A percentile compares a stretch with the other conserved stretches of the same genome.
Conservation (phyloP, 2,888 invertebrate genomes). For the Abrostola tripartita region DNA sequence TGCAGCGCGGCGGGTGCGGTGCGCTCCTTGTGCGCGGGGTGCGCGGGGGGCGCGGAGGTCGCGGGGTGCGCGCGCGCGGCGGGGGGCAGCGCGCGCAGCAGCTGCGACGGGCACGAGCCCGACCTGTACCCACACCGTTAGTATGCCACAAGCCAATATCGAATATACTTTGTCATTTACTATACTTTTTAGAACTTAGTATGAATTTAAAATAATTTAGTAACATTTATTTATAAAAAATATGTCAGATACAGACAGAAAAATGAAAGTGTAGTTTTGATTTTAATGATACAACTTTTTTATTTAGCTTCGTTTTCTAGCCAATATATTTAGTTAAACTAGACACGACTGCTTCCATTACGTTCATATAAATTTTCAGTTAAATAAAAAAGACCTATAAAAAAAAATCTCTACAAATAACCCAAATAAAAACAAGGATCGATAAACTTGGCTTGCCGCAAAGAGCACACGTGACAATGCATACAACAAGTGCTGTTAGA, state of each 20-base stretch:
- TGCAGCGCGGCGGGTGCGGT: slow-evolving; percentile 90
- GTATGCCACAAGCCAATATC: slow-evolving; percentile 34
- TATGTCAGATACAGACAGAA: too few species aligned
- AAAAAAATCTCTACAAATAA: neutral
- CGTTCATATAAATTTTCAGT: too few species aligned
- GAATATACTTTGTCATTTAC: neutral
- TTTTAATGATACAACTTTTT: too few species aligned
- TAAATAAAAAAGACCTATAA: too few species aligned
- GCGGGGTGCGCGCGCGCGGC: slow-evolving; percentile 92
- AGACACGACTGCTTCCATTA: too few species aligned
- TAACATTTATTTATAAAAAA: too few species aligned
- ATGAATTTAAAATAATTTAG: too few species aligned
- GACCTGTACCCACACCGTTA: slow-evolving; percentile 88
- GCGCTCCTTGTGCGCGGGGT: slow-evolving; percentile 86
- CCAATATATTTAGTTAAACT: too few species aligned
- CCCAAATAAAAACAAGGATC: neutral
- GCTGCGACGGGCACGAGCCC: slow-evolving; percentile 97
- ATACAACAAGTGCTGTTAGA: slow-evolving; percentile 58
- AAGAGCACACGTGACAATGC: slow-evolving; percentile 59
- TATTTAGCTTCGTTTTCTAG: too few species aligned
- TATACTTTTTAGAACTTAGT: neutral
- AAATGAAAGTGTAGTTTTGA: too few species aligned
- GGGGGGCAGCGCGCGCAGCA: slow-evolving; percentile 91
- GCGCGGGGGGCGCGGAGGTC: slow-evolving; percentile 87
- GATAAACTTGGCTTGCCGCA: slow-evolving; percentile 30